phyloP scores from a whole-genome alignment of 2,113 vertebrate species.

The Microtus richardsoni region DNA sequence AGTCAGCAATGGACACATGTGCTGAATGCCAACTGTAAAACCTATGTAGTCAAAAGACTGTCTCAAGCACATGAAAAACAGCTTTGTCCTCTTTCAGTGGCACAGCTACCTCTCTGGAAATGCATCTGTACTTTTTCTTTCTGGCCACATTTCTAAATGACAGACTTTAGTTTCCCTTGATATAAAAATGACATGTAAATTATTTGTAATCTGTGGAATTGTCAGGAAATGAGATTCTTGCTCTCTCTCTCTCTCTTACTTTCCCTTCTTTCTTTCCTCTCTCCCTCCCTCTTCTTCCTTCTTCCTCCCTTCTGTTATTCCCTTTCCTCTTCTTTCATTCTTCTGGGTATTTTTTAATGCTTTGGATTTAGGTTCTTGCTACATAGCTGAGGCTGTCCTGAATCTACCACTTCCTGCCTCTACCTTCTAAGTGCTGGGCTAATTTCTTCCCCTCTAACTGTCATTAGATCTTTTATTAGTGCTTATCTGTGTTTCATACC shows the following conservation, averaged over 20 bases:
- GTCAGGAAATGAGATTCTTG: background rate
- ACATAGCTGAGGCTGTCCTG: background rate
- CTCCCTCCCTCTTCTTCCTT: too few relatives aligned
- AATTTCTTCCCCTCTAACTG: background rate
- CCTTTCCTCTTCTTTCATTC: background rate
- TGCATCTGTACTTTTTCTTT: background rate
- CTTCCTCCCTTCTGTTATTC: background rate
- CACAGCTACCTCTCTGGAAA: background rate
- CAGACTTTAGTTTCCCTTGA: background rate
- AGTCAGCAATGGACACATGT: too few relatives aligned
- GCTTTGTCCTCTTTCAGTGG: background rate
- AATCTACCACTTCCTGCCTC: background rate
- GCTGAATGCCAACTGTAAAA: too few relatives aligned
- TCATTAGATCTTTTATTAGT: background rate
- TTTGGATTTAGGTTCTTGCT: background rate
- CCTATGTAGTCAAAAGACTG: background rate
- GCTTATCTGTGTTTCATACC: background rate
- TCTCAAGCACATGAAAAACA: background rate
- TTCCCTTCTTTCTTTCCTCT: too few relatives aligned
- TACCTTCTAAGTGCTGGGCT: background rate
- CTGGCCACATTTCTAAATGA: background rate
- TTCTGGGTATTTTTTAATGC: background rate
- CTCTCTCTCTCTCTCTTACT: too few relatives aligned
- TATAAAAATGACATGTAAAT: background rate
- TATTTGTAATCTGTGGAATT: background rate